These are phyloP conservation scores for Formica exsecta DNA, from an alignment of 1,140 invertebrate species.

Conservation along the genomic window DNA sequence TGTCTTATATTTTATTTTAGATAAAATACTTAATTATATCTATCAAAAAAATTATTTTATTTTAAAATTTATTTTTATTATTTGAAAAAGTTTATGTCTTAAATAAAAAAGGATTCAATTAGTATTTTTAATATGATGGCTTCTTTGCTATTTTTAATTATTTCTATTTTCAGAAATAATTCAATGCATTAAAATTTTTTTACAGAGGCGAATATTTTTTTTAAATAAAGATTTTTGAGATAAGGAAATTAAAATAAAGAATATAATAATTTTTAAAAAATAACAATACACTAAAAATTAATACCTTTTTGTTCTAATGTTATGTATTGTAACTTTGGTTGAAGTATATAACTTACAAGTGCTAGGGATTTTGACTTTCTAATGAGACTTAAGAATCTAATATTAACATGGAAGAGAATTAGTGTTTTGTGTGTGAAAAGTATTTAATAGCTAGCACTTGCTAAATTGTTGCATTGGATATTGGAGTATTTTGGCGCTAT, in stretches of 20 bases:
- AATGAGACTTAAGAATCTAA: slow-evolving; percentile 23
- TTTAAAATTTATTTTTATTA: not conserved
- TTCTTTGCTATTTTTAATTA: not conserved
- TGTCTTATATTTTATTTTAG: slow-evolving; percentile 6
- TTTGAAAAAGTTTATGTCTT: not conserved
- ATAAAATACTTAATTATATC: not conserved
- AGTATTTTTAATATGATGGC: not conserved
- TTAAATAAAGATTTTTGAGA: not conserved
- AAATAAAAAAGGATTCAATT: not conserved
- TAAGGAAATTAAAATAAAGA: not conserved
- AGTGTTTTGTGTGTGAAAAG: not conserved
- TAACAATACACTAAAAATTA: not conserved
- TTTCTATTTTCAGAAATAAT: not conserved
- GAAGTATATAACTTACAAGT: no score
- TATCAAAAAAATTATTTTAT: not conserved
- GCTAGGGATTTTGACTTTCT: not conserved
- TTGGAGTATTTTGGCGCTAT: not conserved
- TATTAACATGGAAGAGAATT: slow-evolving; percentile 8
- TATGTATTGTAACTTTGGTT: not conserved
- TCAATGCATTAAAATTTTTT: not conserved
- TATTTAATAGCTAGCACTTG: slow-evolving; percentile 36
- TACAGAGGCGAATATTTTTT: not conserved
- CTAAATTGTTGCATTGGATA: slow-evolving; percentile 9
- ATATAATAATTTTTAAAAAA: not conserved
- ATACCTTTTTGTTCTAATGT: not conserved